Evolutionary conservation across 1,140 invertebrate species (phyloP), one percentile per base, ranked within the genome.

Genomic region (Littorina saxatilis): DNA sequence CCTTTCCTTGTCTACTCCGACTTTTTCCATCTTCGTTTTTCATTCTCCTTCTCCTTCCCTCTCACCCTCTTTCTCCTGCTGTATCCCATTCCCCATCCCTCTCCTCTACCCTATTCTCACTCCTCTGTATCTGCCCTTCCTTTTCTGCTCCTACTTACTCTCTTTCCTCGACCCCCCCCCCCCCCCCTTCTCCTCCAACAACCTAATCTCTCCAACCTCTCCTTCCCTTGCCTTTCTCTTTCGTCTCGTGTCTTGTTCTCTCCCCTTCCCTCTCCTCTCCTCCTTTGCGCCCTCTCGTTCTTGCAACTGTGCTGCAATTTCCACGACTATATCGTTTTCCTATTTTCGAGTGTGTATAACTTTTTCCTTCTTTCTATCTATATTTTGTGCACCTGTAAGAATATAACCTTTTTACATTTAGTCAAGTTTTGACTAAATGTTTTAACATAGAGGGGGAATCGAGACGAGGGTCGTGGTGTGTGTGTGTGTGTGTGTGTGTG

Each of bases 181-280:
- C 32, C 61, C 32, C 61, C 32, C 61, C 32, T 5, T 66, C 61
- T 66, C 32, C 32, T n/a, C n/a, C n/a, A n/a, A n/a, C n/a, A n/a
- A n/a, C n/a, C n/a, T 5, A 11, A 11, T 66, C 23, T 66, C 7
- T 66, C 23, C n/a, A n/a, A n/a, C 32, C 61, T 66, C 32, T 66
- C 23, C 32, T 66, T 66, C 61, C n/a, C 23, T 66, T 66, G n/a
- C 23, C 61, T 66, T 35, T 66, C 23, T 66, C 61, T 23, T 35
- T 17, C 17, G 43, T 66, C 61, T 66, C 43, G 5, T 47, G 7
- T 47, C 43, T 47, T 17, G 7, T 47, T 47, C 32, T 66, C 61
- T 66, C 32, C 23, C 61, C 23, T 23, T 66, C 61, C 32, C 61
- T 66, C 61, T 66, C n/a, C 61, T 66, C 32, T 66, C 61, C 23